These are phyloP conservation scores for Chromis chromis DNA, from an alignment of 2,797 vertebrate genomes.

Conservation along the genomic window DNA sequence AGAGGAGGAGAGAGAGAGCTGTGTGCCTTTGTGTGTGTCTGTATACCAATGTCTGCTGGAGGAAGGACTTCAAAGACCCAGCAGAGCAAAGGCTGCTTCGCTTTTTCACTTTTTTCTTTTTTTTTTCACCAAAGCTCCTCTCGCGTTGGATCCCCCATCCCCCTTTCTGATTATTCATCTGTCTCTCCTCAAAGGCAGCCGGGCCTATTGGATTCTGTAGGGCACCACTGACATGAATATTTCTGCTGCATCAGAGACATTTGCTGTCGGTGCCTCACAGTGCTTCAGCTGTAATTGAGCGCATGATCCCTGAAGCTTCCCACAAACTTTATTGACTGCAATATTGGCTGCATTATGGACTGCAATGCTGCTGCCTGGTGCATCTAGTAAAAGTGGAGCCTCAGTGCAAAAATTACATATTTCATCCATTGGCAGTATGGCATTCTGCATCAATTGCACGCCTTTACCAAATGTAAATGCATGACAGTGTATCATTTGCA, in stretches of 20 bases:
- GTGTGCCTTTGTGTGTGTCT: slow-evolving; percentile 70
- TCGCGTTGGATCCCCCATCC: slow-evolving; percentile 47
- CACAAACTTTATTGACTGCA: slow-evolving; percentile 64
- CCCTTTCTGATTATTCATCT: slow-evolving; percentile 76
- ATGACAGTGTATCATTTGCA: background rate
- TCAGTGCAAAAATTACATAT: background rate
- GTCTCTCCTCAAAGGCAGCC: slow-evolving; percentile 75
- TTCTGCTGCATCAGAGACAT: slow-evolving; percentile 81
- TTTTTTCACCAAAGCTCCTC: slow-evolving; percentile 62
- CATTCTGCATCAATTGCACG: slow-evolving; percentile 2
- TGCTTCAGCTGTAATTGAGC: slow-evolving; percentile 72
- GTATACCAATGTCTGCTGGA: slow-evolving; percentile 67
- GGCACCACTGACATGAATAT: slow-evolving; percentile 81
- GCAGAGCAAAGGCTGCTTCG: slow-evolving; percentile 77
- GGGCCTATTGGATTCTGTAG: slow-evolving; percentile 72
- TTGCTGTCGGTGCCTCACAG: slow-evolving; percentile 63
- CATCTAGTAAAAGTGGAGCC: slow-evolving; percentile 17
- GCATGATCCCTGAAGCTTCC: slow-evolving; percentile 62
- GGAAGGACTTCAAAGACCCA: slow-evolving; percentile 80
- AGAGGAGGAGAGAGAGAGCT: slow-evolving; percentile 57
- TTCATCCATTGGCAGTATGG: slow-evolving; percentile 5
- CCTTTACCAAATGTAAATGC: background rate
- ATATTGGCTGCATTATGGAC: slow-evolving; percentile 60
- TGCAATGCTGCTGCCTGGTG: slow-evolving; percentile 44
- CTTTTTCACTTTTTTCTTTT: slow-evolving; percentile 61